Evolutionary conservation across 1,140 invertebrate species (phyloP).

Genomic region (Penaeus chinensis): DNA sequence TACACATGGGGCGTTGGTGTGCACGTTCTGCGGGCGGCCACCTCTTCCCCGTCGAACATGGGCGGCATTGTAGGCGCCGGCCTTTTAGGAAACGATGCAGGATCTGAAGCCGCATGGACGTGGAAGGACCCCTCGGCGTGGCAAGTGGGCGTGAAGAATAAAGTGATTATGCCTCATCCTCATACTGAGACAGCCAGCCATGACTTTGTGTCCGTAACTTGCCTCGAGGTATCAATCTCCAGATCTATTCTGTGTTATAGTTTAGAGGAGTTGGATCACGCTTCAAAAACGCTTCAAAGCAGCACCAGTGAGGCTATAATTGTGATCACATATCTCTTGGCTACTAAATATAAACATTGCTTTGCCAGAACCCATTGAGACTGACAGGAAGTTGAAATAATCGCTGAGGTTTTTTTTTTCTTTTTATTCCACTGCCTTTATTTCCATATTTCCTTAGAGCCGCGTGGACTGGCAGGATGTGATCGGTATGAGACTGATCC

Average conservation of each 20-base stretch:
- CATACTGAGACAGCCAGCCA: conserved; percentile 71
- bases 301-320: background rate
- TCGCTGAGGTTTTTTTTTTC: background rate
- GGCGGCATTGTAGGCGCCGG: conserved; percentile 48
- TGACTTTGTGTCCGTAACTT: conserved; percentile 69
- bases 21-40: conserved; percentile 53
- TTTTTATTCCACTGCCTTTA: background rate
- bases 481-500: conserved; percentile 69
- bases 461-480: conserved; percentile 66
- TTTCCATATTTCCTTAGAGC: conserved; percentile 64
- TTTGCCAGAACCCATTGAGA: background rate
- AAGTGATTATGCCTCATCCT: conserved; percentile 70
- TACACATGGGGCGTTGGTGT: conserved; percentile 67
- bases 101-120: conserved; percentile 66
- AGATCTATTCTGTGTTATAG: background rate
- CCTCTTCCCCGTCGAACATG: conserved; percentile 13
- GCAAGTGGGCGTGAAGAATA: conserved; percentile 69
- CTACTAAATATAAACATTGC: background rate
- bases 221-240: conserved; percentile 67
- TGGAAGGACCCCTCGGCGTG: conserved; percentile 66
- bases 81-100: conserved; percentile 37
- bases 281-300: background rate
- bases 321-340: background rate
- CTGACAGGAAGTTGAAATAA: background rate
- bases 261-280: background rate